A percentile compares a stretch with the other conserved stretches of the same genome.
phyloP scores from a whole-genome alignment of 2,888 invertebrate species.

The Frankliniella fusca region DNA sequence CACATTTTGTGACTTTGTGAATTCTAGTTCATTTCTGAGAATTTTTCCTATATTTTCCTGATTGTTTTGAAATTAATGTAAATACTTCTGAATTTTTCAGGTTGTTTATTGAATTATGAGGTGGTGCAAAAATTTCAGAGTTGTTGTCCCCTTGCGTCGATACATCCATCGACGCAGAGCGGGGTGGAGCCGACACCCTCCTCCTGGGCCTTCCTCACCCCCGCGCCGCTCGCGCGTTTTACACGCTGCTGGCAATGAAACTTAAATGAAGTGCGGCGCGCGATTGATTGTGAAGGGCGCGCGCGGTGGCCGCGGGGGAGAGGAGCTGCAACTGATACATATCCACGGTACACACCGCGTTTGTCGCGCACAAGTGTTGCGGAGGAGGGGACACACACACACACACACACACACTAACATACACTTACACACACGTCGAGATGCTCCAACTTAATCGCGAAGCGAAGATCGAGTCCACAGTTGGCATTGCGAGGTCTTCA shows the following conservation, averaged over 20 bases:
- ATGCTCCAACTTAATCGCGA: constrained; percentile 8
- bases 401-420: not conserved
- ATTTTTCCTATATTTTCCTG: no score
- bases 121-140: no score
- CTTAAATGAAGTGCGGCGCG: not conserved
- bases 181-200: no score
- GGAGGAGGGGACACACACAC: not conserved
- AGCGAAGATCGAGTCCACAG: not conserved
- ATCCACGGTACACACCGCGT: not conserved
- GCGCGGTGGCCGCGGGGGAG: not conserved
- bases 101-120: no score
- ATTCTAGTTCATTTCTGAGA: no score
- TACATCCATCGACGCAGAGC: no score
- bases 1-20: no score
- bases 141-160: no score
- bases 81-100: no score
- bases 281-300: constrained; percentile 4
- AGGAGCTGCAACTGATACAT: not conserved
- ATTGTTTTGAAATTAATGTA: no score
- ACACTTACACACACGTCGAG: not conserved
- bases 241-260: not conserved
- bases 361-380: not conserved
- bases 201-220: not conserved
- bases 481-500: constrained; percentile 20
- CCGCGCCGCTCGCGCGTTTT: not conserved